Percentiles rank a stretch among this genome's conserved stretches.
These are phyloP conservation scores for Catalaphyllia jardinei DNA, from an alignment of 64 coral and sea anemone species.

Conservation along the genomic window DNA sequence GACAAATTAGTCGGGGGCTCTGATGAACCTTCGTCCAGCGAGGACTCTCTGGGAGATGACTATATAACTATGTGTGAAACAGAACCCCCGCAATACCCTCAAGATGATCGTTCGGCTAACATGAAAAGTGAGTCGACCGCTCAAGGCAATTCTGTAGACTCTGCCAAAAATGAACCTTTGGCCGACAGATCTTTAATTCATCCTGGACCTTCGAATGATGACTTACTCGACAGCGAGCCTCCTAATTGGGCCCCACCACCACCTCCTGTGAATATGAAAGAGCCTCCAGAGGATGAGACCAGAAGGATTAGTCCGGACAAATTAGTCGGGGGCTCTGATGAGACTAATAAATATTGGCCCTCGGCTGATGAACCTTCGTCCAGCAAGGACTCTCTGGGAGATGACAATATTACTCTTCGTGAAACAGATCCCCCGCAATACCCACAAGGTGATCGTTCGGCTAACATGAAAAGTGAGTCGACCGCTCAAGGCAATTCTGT, in stretches of 20 bases:
- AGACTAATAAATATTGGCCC: neutral
- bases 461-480: neutral
- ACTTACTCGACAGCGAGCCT: neutral
- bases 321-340: neutral
- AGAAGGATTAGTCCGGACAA: constrained; percentile 12
- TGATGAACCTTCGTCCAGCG: neutral
- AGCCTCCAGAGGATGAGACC: neutral
- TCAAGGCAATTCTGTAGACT: neutral
- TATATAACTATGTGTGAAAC: neutral
- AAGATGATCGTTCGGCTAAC: constrained; percentile 22
- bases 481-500: neutral
- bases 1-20: neutral
- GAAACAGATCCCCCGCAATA: constrained; percentile 1
- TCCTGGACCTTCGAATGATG: neutral
- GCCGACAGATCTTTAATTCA: neutral
- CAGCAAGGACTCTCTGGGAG: neutral
- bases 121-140: neutral
- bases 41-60: neutral
- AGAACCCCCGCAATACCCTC: constrained; percentile 6
- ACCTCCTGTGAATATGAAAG: neutral
- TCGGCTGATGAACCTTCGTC: neutral
- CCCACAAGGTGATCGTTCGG: constrained; percentile 15
- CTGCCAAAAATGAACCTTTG: neutral
- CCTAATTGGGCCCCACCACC: constrained; percentile 15
- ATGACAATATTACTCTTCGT: neutral